Evolutionary conservation across 2,888 invertebrate species (phyloP).

Genomic region (Siphonodentalium dalli): DNA sequence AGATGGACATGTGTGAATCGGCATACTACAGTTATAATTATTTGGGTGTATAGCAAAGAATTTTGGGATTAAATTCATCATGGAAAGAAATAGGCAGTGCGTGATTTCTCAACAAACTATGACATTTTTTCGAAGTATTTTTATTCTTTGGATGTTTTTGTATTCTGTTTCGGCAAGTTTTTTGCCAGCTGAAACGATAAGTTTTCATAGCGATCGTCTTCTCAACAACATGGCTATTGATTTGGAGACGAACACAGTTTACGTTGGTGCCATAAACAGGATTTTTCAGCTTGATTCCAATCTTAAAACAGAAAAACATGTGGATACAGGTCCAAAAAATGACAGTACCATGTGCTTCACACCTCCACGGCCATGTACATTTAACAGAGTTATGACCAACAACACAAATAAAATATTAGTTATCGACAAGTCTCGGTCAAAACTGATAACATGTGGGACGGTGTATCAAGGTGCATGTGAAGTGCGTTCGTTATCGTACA

Average conservation of each 20-base stretch:
- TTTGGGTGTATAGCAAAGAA: no score
- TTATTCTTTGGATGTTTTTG: no score
- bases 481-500: constrained; percentile 43
- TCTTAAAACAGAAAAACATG: constrained; percentile 77
- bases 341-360: constrained; percentile 87
- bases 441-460: constrained; percentile 60
- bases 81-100: no score
- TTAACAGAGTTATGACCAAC: constrained; percentile 35
- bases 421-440: constrained; percentile 40
- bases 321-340: constrained; percentile 72
- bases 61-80: no score
- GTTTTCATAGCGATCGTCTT: no score
- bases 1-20: no score
- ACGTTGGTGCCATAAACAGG: constrained; percentile 90
- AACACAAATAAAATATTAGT: constrained; percentile 58
- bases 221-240: no score
- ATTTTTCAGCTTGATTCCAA: constrained; percentile 91
- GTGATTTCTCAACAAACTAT: no score
- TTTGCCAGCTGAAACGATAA: no score
- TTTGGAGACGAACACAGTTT: constrained; percentile 63
- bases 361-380: constrained; percentile 33
- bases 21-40: no score
- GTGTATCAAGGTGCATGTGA: constrained; percentile 58
- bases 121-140: no score
- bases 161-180: no score